Base-by-base conservation (phyloP, 2,888 invertebrate genomes). In the Lochmaea crataegi region DNA sequence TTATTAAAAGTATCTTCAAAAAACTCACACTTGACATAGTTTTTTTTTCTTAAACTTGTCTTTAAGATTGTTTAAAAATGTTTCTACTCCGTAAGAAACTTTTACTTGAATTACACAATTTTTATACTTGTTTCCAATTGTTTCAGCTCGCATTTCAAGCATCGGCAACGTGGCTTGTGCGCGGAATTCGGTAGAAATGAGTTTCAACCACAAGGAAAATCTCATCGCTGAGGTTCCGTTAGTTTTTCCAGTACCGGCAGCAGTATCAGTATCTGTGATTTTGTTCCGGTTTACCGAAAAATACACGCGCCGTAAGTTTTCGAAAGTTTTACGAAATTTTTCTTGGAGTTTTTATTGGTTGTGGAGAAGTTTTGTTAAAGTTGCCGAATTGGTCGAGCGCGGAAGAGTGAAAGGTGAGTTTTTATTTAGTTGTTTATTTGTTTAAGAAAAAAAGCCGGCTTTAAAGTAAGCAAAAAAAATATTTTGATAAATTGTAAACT, bases 201-300 rank as follows among this genome's bases (percentile, higher is more conserved):
- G 42, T 67, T 67, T 67, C 58, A 42, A 45, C 67, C 61, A 68
- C 68, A 68, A 48, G 48, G 48, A 38, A 68, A 68, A 60, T 61
- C 68, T 60, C 68, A 42, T 38, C 22, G 65, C 56, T 32, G 67
- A 68, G 68, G 61, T 16, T 68, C 68, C 18, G 60, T 61, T 45
- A 68, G 68, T 68, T 61, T n/a, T 61, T 68, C 48, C 68, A 58
- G 26, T 60, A 58, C 14, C 45, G 58, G 58, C 58, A 26, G 53
- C 32, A 58, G 67, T 18, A 22, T 26, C 14, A 66, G 22, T 58
- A 14, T 57, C 16, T 67, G 22, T n/a, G 58, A 45, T 57, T 65
- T 57, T 45, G 11, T 16, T 45, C 32, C 65, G 32, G 45, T 22
- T 12, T 9, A 6, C 9, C 6, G 11, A 51, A n/a, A 32, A 45